Conservation (phyloP, 1,140 invertebrate species). For the Hycleus phaleratus region DNA sequence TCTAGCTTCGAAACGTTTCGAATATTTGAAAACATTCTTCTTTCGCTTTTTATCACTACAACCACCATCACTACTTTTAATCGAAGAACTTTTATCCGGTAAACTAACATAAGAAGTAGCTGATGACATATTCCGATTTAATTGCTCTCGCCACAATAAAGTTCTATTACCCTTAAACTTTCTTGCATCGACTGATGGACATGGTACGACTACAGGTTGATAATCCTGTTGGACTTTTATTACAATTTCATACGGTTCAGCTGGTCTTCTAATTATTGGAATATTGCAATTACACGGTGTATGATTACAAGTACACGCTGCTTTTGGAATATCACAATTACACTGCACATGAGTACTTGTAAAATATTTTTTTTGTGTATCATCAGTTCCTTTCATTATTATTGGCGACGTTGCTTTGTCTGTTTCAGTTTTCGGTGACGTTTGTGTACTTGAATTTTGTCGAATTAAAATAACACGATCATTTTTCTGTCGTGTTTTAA, state of each 20-base stretch:
- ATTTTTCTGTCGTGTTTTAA: conserved; percentile 10
- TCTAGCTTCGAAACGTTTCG: background rate
- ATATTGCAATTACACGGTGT: background rate
- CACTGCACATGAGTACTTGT: background rate
- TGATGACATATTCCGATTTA: conserved; percentile 23
- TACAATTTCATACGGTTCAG: conserved; percentile 30
- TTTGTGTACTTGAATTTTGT: conserved; percentile 38
- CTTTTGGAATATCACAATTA: background rate
- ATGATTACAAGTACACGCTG: background rate
- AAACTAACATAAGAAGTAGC: conserved; percentile 29
- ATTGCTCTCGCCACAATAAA: conserved; percentile 31
- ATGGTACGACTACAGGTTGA: conserved; percentile 24
- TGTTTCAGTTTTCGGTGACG: conserved; percentile 27
- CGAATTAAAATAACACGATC: conserved; percentile 15
- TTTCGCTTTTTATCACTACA: too few species aligned
- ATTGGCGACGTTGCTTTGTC: conserved; percentile 5
- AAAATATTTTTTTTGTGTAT: background rate
- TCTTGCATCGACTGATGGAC: background rate
- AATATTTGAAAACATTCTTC: too few species aligned
- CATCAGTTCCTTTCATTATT: background rate
- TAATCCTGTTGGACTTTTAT: conserved; percentile 36
- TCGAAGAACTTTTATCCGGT: conserved; percentile 34
- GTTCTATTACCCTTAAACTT: conserved; percentile 1
- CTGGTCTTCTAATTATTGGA: background rate
- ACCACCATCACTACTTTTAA: conserved; percentile 4